phyloP scores from a whole-genome alignment of 2,797 vertebrate genomes.

The Hybognathus amarus region DNA sequence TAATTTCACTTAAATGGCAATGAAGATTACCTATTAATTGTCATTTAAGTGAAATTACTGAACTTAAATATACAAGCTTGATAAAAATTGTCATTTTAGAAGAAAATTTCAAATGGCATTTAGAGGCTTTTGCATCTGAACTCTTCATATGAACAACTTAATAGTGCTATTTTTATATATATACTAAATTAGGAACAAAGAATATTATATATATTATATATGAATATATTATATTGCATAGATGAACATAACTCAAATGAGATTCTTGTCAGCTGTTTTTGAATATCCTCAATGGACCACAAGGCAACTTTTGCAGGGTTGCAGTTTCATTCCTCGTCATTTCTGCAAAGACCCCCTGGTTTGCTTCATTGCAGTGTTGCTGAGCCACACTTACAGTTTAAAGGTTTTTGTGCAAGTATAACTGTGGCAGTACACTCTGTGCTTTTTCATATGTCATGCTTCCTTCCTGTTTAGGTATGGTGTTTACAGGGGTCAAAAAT shows the following conservation, averaged over 20 bases:
- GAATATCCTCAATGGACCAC: slow-evolving; percentile 13
- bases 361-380: slow-evolving; percentile 38
- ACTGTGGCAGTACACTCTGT: slow-evolving; percentile 27
- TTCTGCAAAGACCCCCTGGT: slow-evolving; percentile 56
- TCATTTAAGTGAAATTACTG: too few species aligned
- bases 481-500: slow-evolving; percentile 13
- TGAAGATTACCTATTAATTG: too few species aligned
- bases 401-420: slow-evolving; percentile 23
- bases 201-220: neutral
- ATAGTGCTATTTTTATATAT: neutral
- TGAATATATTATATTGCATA: neutral
- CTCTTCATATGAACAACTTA: neutral
- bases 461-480: slow-evolving; percentile 58
- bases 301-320: slow-evolving; percentile 45
- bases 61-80: too few species aligned
- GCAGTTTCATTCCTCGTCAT: slow-evolving; percentile 53
- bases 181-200: neutral
- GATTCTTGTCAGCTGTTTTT: slow-evolving; percentile 40
- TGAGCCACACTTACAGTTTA: slow-evolving; percentile 29
- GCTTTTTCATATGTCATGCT: slow-evolving; percentile 23
- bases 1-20: too few species aligned
- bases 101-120: too few species aligned
- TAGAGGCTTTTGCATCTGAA: too few species aligned
- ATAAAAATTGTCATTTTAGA: too few species aligned
- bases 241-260: neutral